Conservation (phyloP, 2,888 invertebrate genomes). For the Tetanocera ferruginea region DNA sequence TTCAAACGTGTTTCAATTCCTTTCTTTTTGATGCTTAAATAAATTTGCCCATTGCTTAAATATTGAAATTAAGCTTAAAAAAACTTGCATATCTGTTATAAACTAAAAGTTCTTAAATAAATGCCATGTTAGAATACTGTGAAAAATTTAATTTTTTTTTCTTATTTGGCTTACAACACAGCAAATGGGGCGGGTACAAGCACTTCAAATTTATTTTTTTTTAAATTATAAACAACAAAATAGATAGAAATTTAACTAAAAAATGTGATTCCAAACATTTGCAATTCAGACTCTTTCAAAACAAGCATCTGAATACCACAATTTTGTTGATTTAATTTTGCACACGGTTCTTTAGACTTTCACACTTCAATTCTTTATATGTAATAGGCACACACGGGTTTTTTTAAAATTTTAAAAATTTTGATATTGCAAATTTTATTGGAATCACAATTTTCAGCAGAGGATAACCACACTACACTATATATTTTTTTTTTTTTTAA, state of each 20-base stretch:
- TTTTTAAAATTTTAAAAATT: neutral
- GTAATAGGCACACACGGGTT: neutral
- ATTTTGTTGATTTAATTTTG: conserved; percentile 29
- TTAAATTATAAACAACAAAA: conserved; percentile 44
- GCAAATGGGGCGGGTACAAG: conserved; percentile 66
- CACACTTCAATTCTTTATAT: neutral
- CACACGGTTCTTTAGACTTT: conserved; percentile 25
- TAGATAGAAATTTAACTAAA: conserved; percentile 38
- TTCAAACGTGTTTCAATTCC: conserved; percentile 71
- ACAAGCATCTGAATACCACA: conserved; percentile 5
- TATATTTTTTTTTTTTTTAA: conserved; percentile 38
- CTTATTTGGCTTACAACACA: conserved; percentile 52
- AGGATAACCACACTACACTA: conserved; percentile 57
- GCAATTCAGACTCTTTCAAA: conserved; percentile 43
- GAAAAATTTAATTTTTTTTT: conserved; percentile 18
- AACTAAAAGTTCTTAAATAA: too few relatives aligned
- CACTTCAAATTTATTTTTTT: conserved; percentile 48
- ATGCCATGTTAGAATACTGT: too few relatives aligned
- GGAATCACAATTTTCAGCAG: conserved; percentile 49
- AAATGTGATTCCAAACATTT: conserved; percentile 53
- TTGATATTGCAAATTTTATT: conserved; percentile 49
- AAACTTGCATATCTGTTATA: too few relatives aligned
- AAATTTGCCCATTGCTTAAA: conserved; percentile 5
- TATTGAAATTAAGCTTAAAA: too few relatives aligned
- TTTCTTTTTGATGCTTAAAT: conserved; percentile 48